Evolutionary conservation across 2,888 invertebrate species (phyloP).

Genomic region (Pterostichus madidus): DNA sequence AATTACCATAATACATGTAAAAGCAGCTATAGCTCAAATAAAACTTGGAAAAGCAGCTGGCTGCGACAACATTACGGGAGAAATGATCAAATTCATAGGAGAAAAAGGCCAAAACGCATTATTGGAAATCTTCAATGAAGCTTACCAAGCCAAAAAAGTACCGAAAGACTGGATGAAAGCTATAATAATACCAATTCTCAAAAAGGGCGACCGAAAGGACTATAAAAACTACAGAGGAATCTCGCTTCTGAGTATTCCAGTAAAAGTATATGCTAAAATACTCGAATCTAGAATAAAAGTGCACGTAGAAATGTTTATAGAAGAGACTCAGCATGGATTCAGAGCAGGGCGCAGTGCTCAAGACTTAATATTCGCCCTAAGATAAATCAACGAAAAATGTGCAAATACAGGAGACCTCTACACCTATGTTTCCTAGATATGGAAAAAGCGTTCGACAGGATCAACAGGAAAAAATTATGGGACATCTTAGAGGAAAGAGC

Average conservation of each 20-base stretch:
- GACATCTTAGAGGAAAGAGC: too few species aligned
- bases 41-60: too few species aligned
- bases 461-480: not conserved
- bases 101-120: too few species aligned
- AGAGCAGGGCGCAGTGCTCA: conserved; percentile 61
- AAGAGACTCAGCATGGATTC: conserved; percentile 66
- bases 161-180: conserved; percentile 68
- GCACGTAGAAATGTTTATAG: conserved; percentile 40
- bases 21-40: too few species aligned
- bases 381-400: conserved; percentile 62
- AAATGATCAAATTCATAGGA: too few species aligned
- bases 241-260: conserved; percentile 48
- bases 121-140: too few species aligned
- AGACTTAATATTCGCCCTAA: conserved; percentile 51
- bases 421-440: conserved; percentile 27
- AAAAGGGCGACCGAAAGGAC: conserved; percentile 64
- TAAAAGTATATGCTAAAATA: conserved; percentile 63
- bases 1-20: too few species aligned
- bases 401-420: conserved; percentile 1
- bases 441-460: not conserved
- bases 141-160: too few species aligned
- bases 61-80: too few species aligned
- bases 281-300: conserved; percentile 62
- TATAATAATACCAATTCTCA: conserved; percentile 66
- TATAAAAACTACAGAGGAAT: conserved; percentile 67